Base-by-base conservation (phyloP, 2,888 invertebrate genomes). In the Lasioglossum leucozonium region DNA sequence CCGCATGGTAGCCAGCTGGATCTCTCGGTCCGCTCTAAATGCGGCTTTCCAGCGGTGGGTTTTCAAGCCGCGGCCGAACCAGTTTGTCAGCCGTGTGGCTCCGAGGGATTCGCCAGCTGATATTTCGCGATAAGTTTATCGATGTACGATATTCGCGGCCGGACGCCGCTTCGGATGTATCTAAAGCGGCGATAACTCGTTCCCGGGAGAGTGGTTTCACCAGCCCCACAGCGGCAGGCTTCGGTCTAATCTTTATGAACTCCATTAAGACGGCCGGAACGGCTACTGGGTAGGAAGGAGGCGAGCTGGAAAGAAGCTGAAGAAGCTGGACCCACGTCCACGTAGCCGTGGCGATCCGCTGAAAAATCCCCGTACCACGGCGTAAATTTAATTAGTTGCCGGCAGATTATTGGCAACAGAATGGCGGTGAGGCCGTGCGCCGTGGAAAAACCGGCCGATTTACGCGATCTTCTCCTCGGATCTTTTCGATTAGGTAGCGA, bases 201-300 rank as follows among this genome's bases (percentile, higher is more conserved):
- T 90, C 87, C 47, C 79, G 82, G 81, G 87, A 89, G 90, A 89
- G 88, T 88, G 85, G 89, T 88, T 90, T 89, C 89, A 84, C 89
- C 87, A 74, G 89, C 81, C 90, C 87, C 77, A 81, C 86, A 77
- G 88, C 89, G 85, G 87, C 90, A 82, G 87, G 85, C 91, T 83
- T 82, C 85, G 89, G 86, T 91, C 91, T 92, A 92, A 92, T 92
- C 91, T 93, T 92, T 92, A 93, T 91, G 92, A 93, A 91, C 90
- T 92, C 92, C 91, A 93, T 93, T 93, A 92, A 92, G 89, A 88
- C 92, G 91, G 90, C 90, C 87, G 89, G 88, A 79, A 75, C 73
- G 77, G 91, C 90, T 90, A 90, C 90, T 74, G 90, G 89, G 82
- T 81, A 87, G 83, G 72, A 77, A 77, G 67, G 51, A 77, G 77